A percentile compares a stretch with the other conserved stretches of the same genome.
Conservation (phyloP, 1,140 invertebrate species). For the Cydia fagiglandana region DNA sequence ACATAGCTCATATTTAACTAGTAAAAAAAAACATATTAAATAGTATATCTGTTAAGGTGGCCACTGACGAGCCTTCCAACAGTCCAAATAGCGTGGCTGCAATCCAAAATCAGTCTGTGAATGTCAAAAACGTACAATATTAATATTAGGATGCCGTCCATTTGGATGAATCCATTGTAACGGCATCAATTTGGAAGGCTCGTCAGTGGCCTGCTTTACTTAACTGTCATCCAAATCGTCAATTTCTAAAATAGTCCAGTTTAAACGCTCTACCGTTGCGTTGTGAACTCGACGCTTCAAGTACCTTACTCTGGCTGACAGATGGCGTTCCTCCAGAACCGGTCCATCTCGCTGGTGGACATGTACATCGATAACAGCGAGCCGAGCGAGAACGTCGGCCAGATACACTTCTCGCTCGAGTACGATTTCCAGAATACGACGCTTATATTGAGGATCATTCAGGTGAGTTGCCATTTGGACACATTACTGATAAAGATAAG, state of each 20-base stretch:
- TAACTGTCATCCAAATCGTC: background rate
- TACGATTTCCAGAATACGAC: constrained; percentile 98
- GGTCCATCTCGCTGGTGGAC: constrained; percentile 94
- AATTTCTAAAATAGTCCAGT: background rate
- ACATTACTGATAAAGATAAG: no score
- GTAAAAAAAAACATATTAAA: no score
- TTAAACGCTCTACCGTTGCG: background rate
- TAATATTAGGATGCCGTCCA: no score
- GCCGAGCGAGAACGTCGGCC: constrained; percentile 93
- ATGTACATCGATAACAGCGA: constrained; percentile 97
- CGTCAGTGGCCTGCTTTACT: no score
- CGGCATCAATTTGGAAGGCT: no score
- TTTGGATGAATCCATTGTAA: no score
- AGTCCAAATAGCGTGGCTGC: no score
- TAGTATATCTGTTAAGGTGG: no score
- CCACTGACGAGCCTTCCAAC: no score
- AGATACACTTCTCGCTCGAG: constrained; percentile 96
- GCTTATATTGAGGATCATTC: constrained; percentile 93
- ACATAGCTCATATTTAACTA: no score
- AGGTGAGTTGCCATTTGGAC: constrained; percentile 78
- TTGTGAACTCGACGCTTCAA: constrained; percentile 6
- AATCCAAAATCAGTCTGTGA: no score
- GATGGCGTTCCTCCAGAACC: constrained; percentile 89
- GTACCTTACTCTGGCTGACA: constrained; percentile 58
- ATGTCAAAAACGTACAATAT: no score